Evolutionary conservation across 2,113 vertebrate genomes (phyloP).

Genomic region (Notiomystis cincta): DNA sequence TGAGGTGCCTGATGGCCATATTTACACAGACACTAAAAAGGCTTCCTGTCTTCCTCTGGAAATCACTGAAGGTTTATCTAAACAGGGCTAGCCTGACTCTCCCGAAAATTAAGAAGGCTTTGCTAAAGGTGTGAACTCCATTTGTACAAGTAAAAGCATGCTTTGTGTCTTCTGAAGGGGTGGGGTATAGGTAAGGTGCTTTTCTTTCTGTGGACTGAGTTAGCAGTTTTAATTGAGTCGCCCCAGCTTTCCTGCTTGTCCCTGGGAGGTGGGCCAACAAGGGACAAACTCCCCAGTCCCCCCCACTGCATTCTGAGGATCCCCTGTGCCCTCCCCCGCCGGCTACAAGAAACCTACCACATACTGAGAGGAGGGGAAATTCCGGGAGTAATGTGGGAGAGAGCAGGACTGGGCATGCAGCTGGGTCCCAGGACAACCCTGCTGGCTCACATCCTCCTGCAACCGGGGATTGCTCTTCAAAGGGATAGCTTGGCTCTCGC

Average conservation of each 20-base stretch:
- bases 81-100: not conserved
- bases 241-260: not conserved
- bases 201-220: not conserved
- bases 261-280: not conserved
- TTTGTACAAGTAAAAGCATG: not conserved
- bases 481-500: not conserved
- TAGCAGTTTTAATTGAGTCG: not conserved
- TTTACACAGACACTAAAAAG: not conserved
- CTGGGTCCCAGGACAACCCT: not conserved
- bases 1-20: not conserved
- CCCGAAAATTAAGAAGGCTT: not conserved
- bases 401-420: constrained; percentile 28
- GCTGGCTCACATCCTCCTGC: constrained; percentile 5
- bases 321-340: fast-evolving
- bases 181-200: not conserved
- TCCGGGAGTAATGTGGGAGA: constrained; percentile 22
- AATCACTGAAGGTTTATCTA: not conserved
- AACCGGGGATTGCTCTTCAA: not conserved
- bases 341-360: constrained; percentile 3
- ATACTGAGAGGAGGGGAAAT: constrained; percentile 56
- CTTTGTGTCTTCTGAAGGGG: not conserved
- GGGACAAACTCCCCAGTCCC: not conserved
- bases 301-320: not conserved
- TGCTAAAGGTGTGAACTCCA: not conserved
- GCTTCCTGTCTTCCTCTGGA: not conserved